Percentiles rank a stretch among this genome's conserved stretches.
Conservation (phyloP, 1,140 invertebrate genomes). For the Euura lappo region DNA sequence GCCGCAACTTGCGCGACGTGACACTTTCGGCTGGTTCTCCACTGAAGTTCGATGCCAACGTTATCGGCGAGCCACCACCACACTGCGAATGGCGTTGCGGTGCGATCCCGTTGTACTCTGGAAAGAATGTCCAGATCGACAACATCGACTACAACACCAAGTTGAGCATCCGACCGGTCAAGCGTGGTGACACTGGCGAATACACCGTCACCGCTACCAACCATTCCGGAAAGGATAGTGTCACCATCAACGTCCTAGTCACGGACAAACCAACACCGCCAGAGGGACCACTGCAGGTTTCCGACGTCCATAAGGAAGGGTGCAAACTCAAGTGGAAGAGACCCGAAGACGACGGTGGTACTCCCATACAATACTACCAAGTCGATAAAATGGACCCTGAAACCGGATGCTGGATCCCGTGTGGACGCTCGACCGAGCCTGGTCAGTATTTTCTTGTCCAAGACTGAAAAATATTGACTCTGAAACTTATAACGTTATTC, state of each 20-base stretch:
- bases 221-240: slow-evolving; percentile 85
- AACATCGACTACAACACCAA: slow-evolving; percentile 89
- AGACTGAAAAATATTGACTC: slow-evolving; percentile 14
- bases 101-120: slow-evolving; percentile 62
- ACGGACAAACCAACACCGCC: slow-evolving; percentile 89
- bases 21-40: slow-evolving; percentile 89
- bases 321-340: slow-evolving; percentile 95
- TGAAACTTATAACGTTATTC: slow-evolving; percentile 22
- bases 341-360: slow-evolving; percentile 87
- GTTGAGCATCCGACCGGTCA: slow-evolving; percentile 80
- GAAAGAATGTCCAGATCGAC: slow-evolving; percentile 77
- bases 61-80: slow-evolving; percentile 91
- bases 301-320: slow-evolving; percentile 91
- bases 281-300: slow-evolving; percentile 88
- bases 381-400: slow-evolving; percentile 93
- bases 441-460: slow-evolving; percentile 54
- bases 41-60: slow-evolving; percentile 90
- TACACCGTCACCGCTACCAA: slow-evolving; percentile 88
- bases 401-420: slow-evolving; percentile 94
- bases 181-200: slow-evolving; percentile 83
- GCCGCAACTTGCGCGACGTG: slow-evolving; percentile 86
- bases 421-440: slow-evolving; percentile 81
- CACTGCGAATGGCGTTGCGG: slow-evolving; percentile 87
- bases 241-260: slow-evolving; percentile 88
- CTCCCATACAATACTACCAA: slow-evolving; percentile 91